Evolutionary conservation across 2,797 vertebrate species (phyloP), one percentile per base, ranked within the genome.

Genomic region (Jordanella pulchra): DNA sequence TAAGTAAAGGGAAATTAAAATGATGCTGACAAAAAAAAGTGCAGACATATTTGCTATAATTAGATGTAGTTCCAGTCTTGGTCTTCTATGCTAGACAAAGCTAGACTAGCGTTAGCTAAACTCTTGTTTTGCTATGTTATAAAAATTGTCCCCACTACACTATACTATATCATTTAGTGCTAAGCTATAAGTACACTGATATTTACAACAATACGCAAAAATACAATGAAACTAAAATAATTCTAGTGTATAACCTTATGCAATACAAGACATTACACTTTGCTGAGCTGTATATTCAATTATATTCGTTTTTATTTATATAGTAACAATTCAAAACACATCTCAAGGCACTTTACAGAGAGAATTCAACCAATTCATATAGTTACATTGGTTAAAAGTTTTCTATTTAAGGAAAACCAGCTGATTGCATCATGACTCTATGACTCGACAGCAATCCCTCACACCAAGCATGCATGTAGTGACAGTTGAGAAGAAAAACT

Each of bases 1-100:
- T 32, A 60, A 4, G 58, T 45, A 79, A 68, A 65, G 55, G 54
- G 30, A 39, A 73, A 44, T 53, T 48, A 48, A 32, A 21, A 30
- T 55, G 55, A 23, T 35, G n/a, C 23, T 2, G 17, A 23, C 48
- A 42, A 55, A 68, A 55, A 28, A 68, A 23, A n/a, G 25, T n/a
- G 18, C 45, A 30, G 25, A 65, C n/a, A 47, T 7, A 35, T 15
- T 35, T 3, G 65, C 6, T 2, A 2, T 32, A 35, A 58, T 30
- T 17, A 35, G 21, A 58, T 32, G 11, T 30, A 32, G 27, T 7
- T 39, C 35, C 35, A 7, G 35, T 39, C 35, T 39, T 5, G 35
- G 35, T n/a, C n/a, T 28, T 14, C 27, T 25, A 27, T 14, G 6
- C 25, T 27, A 44, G 9, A 44, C 9, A 12, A 47, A 15, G 45